These are phyloP conservation scores for Pasiphila rectangulata DNA, from an alignment of 2,888 invertebrate genomes.

Conservation along the genomic window DNA sequence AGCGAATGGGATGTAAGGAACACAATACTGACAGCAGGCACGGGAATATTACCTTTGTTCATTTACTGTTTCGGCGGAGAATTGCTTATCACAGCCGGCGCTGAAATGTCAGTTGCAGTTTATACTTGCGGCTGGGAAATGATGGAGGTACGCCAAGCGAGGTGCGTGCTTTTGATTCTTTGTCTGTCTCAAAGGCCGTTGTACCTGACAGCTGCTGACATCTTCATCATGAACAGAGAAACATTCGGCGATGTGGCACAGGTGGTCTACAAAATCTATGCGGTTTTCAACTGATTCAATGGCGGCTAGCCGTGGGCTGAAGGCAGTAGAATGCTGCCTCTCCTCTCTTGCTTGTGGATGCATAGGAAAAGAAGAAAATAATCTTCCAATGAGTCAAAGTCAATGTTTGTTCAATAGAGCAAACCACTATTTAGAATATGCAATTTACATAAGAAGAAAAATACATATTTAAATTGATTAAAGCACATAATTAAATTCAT, in stretches of 20 bases:
- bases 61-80: slow-evolving; percentile 63
- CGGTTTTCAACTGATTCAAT: slow-evolving; percentile 60
- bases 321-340: no score
- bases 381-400: no score
- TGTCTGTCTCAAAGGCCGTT: slow-evolving; percentile 47
- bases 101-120: slow-evolving; percentile 43
- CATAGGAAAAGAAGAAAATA: no score
- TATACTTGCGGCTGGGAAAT: slow-evolving; percentile 56
- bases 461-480: no score
- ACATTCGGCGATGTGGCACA: slow-evolving; percentile 56
- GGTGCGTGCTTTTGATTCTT: slow-evolving; percentile 44
- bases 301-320: no score
- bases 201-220: slow-evolving; percentile 50
- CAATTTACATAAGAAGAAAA: no score
- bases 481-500: no score
- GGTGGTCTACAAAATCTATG: slow-evolving; percentile 59
- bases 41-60: slow-evolving; percentile 53
- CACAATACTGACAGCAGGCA: slow-evolving; percentile 50
- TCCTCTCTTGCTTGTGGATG: no score
- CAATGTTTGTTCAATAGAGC: no score
- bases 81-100: slow-evolving; percentile 47
- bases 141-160: slow-evolving; percentile 50
- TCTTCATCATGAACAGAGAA: slow-evolving; percentile 55
- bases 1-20: slow-evolving; percentile 54
- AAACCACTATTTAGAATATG: no score